These are phyloP conservation scores for Pseudoatta argentina DNA, from an alignment of 1,140 invertebrate genomes.

Conservation along the genomic window DNA sequence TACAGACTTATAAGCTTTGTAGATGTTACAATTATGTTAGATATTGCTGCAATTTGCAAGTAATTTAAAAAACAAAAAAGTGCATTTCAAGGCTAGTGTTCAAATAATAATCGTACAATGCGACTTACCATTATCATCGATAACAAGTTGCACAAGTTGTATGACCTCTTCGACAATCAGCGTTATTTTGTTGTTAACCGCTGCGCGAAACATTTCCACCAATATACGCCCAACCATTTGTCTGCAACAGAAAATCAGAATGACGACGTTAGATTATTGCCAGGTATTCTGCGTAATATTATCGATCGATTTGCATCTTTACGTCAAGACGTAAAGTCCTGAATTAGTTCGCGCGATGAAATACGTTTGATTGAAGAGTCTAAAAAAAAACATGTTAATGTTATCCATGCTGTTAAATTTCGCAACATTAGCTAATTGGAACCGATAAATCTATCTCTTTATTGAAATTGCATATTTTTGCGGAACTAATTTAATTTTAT, in stretches of 20 bases:
- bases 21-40: neutral
- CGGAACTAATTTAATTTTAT: neutral
- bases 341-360: neutral
- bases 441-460: neutral
- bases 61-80: neutral
- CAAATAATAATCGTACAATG: neutral
- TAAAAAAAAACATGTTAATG: neutral
- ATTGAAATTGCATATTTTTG: neutral
- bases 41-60: neutral
- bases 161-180: conserved; percentile 79
- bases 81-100: neutral
- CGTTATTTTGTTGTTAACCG: conserved; percentile 76
- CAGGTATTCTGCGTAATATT: neutral
- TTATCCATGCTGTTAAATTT: neutral
- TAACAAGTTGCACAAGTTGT: conserved; percentile 77
- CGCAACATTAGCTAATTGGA: neutral
- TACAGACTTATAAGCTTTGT: neutral
- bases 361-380: neutral
- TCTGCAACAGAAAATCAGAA: conserved; percentile 80
- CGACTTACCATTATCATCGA: conserved; percentile 80
- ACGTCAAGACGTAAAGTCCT: neutral
- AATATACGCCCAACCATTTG: conserved; percentile 82
- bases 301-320: neutral
- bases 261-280: neutral
- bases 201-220: conserved; percentile 82